Percentiles rank a stretch among this genome's conserved stretches.
Evolutionary conservation across 2,888 invertebrate genomes (phyloP).

Genomic region (Leptogaster cylindrica): DNA sequence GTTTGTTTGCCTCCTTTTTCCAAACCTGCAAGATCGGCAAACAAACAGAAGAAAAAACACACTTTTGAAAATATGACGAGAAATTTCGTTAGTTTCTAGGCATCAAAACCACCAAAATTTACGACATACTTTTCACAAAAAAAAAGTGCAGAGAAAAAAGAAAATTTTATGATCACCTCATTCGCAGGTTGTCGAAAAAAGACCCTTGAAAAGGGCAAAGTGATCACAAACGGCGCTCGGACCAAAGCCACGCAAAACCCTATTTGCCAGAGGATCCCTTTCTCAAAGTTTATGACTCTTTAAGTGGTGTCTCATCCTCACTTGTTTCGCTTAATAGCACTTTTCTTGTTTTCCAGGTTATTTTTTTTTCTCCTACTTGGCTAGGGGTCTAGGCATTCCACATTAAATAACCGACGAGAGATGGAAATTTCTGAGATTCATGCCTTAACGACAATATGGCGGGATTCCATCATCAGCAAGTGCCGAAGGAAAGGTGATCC

Average conservation of each 20-base stretch:
- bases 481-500: slow-evolving; percentile 22
- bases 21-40: too few species aligned
- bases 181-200: not conserved
- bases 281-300: slow-evolving; percentile 11
- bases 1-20: too few species aligned
- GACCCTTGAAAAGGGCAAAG: not conserved
- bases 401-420: slow-evolving; percentile 12
- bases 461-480: too few species aligned
- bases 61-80: too few species aligned
- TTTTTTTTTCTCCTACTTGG: not conserved
- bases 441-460: too few species aligned
- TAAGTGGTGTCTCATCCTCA: slow-evolving; percentile 13
- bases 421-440: too few species aligned
- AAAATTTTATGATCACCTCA: not conserved
- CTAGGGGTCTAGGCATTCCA: not conserved
- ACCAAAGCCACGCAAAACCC: too few species aligned
- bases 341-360: not conserved
- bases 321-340: slow-evolving; percentile 28
- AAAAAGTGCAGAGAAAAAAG: too few species aligned
- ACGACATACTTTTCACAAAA: too few species aligned
- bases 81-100: too few species aligned
- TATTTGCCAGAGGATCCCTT: slow-evolving; percentile 2
- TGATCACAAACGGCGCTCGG: not conserved
- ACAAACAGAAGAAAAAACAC: too few species aligned
- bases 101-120: too few species aligned